phyloP scores from a whole-genome alignment of 2,888 invertebrate genomes.

The Philereme vetulata region DNA sequence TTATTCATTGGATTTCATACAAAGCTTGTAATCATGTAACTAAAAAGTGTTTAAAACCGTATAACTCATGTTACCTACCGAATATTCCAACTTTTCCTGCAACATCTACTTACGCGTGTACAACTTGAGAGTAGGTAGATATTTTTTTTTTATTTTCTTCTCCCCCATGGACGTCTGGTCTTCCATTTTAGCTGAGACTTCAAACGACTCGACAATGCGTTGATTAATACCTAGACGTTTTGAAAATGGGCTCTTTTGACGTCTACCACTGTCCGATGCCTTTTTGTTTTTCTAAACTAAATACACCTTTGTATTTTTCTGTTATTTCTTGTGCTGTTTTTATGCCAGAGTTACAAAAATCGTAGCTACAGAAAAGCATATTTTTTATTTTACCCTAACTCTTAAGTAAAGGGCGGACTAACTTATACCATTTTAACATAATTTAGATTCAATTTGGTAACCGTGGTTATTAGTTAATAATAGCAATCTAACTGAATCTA shows the following conservation, averaged over 20 bases:
- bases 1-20: too few species aligned
- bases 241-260: conserved; percentile 28
- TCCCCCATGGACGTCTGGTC: conserved; percentile 78
- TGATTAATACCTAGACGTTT: conserved; percentile 63
- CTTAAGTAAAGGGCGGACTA: too few species aligned
- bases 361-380: too few species aligned
- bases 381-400: too few species aligned
- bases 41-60: too few species aligned
- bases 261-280: conserved; percentile 12
- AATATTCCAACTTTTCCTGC: conserved; percentile 40
- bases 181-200: conserved; percentile 68
- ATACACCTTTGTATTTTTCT: neutral
- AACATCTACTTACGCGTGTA: conserved; percentile 72
- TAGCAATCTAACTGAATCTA: too few species aligned
- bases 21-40: too few species aligned
- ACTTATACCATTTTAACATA: too few species aligned
- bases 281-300: conserved; percentile 9
- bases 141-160: conserved; percentile 74
- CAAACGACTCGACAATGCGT: conserved; percentile 68
- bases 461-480: too few species aligned
- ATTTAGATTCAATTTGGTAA: too few species aligned
- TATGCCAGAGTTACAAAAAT: neutral
- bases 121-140: conserved; percentile 64
- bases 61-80: neutral
- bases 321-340: neutral